Evolutionary conservation across 1,140 invertebrate genomes (phyloP), one percentile per base, ranked within the genome.

Genomic region (Drosophila lowei): DNA sequence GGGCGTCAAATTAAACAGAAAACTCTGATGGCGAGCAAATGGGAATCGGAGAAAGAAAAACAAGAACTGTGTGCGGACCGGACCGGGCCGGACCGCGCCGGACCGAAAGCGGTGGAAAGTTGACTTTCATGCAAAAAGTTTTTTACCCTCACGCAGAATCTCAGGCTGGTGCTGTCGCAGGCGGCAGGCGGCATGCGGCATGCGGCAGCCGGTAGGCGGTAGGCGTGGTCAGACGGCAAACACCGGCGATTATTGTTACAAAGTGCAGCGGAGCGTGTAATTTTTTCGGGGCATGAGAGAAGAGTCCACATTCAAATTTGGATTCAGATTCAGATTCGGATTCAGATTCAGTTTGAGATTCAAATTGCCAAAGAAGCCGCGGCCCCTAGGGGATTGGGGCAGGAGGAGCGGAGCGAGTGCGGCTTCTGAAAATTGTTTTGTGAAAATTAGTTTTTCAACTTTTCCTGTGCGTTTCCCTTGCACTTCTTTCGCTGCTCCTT

Each of bases 361-460:
- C 79, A 83, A 86, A 86, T 86, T 88, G 83, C 60, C 57, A 78
- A 88, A 66, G 78, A 89, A 79, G 30, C 44, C 46, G 55, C 38
- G 23, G 28, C 13, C 46, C 77, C 48, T 30, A 42, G 63, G 49
- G 28, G 34, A 13, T 4, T 5, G 23, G 11, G 2, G 28, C 7
- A 30, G 30, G 41, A 4, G 13, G 2, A 2, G 13, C 8, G 23
- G 8, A 0, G 44, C 16, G 30, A 28, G 25, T 48, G 59, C 48
- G 77, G 75, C 83, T 76, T 54, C 78, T 70, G 78, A 76, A 88
- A 88, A 86, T 88, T 88, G 83, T 88, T 88, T 88, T 83, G 79
- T 75, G 77, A 88, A 88, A 88, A 88, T 88, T 88, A 88, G 83
- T 89, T 88, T 86, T 88, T 58, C 65, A 86, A 86, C 83, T 88